A percentile compares a stretch with the other conserved stretches of the same genome.
Evolutionary conservation across 2,113 vertebrate genomes (phyloP).

Genomic region (Maccullochella peelii): DNA sequence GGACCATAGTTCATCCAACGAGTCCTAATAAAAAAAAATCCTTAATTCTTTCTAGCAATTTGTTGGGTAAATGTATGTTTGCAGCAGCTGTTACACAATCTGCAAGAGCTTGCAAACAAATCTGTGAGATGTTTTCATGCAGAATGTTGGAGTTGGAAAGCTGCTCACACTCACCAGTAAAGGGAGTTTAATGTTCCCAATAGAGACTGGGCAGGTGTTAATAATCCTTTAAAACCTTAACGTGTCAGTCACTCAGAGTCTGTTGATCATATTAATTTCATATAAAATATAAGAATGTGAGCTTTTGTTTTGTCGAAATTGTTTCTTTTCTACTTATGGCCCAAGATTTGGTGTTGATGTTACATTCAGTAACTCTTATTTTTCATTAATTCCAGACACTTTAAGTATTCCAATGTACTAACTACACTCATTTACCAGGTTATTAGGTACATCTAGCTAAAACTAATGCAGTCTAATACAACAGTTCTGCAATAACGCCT

Average conservation of each 20-base stretch:
- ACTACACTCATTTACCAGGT: not conserved
- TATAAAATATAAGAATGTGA: not conserved
- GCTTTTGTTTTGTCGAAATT: not conserved
- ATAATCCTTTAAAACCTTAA: not conserved
- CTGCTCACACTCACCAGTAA: not conserved
- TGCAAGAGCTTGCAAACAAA: not conserved
- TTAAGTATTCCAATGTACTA: not conserved
- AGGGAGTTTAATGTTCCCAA: not conserved
- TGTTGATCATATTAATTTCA: not conserved
- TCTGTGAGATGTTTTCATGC: not conserved
- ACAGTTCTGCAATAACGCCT: not conserved
- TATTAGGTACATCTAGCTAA: not conserved
- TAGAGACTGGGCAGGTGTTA: not conserved
- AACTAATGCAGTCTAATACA: not conserved
- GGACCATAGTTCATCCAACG: constrained; percentile 5
- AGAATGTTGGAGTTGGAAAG: not conserved
- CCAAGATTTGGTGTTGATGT: not conserved
- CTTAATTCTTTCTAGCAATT: not conserved
- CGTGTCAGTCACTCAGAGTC: not conserved
- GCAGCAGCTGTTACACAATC: not conserved
- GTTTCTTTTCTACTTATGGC: not conserved
- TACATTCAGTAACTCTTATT: not conserved
- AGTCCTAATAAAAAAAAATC: not conserved
- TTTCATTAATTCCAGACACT: not conserved
- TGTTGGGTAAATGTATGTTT: not conserved